Conservation (phyloP, 2,888 invertebrate species). For the Thera britannica region DNA sequence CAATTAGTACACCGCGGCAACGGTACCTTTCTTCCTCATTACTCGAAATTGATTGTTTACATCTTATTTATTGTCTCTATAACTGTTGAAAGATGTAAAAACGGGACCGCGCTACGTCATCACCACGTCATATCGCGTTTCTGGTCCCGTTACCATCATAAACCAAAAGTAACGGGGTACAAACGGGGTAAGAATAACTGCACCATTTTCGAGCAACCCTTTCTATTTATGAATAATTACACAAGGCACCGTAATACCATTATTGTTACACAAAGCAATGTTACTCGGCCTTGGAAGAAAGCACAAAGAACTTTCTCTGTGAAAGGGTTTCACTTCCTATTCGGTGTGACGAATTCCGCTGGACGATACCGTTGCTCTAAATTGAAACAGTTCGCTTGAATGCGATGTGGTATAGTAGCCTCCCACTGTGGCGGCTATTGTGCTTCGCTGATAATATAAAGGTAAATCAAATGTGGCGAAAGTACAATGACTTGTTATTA, state of each 20-base stretch:
- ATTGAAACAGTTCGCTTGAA: conserved; percentile 51
- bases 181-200: conserved; percentile 64
- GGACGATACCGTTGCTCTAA: conserved; percentile 51
- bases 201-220: conserved; percentile 79
- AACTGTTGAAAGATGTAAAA: conserved; percentile 31
- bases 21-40: conserved; percentile 56
- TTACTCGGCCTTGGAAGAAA: conserved; percentile 74
- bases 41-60: conserved; percentile 63
- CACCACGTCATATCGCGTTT: conserved; percentile 35
- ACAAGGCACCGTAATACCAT: conserved; percentile 70
- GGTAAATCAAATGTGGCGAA: conserved; percentile 27
- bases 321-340: conserved; percentile 72
- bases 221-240: conserved; percentile 77
- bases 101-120: conserved; percentile 44
- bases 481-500: conserved; percentile 19
- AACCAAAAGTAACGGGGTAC: conserved; percentile 64
- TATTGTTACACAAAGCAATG: conserved; percentile 74
- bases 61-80: conserved; percentile 41
- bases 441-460: conserved; percentile 20
- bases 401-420: conserved; percentile 40
- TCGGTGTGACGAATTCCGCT: conserved; percentile 63
- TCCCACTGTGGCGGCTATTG: conserved; percentile 31
- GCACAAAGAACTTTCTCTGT: conserved; percentile 78
- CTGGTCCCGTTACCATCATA: conserved; percentile 66
- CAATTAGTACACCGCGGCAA: conserved; percentile 22